These are phyloP conservation scores for Pocillopora damicornis DNA, from an alignment of 64 coral and sea anemone species.

Conservation along the genomic window DNA sequence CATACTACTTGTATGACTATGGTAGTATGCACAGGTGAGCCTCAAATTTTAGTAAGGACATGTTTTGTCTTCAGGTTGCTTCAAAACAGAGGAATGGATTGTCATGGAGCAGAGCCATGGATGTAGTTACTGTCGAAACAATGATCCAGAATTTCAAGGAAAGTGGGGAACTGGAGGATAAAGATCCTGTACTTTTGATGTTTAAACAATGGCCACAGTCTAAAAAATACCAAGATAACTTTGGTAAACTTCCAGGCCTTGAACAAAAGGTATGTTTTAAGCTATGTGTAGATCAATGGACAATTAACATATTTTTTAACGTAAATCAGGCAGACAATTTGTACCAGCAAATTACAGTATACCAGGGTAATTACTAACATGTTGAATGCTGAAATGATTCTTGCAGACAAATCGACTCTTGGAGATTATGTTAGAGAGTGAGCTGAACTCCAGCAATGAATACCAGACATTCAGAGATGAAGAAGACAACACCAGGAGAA, in stretches of 20 bases:
- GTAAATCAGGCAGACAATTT: no score
- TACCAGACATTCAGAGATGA: slow-evolving; percentile 81
- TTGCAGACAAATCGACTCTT: slow-evolving; percentile 70
- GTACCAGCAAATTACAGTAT: no score
- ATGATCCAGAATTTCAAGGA: slow-evolving; percentile 73
- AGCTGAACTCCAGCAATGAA: slow-evolving; percentile 67
- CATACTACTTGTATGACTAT: no score
- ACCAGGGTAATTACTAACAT: no score
- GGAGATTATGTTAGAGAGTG: slow-evolving; percentile 62
- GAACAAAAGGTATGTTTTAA: slow-evolving; percentile 22
- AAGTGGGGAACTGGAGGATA: slow-evolving; percentile 22
- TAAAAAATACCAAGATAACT: slow-evolving; percentile 62
- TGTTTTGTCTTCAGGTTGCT: not conserved
- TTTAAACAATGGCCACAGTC: slow-evolving; percentile 62
- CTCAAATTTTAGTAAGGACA: no score
- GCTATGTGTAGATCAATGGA: no score
- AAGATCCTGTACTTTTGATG: slow-evolving; percentile 66
- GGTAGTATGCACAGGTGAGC: no score
- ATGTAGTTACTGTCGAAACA: slow-evolving; percentile 59
- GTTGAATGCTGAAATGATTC: no score
- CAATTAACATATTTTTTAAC: no score
- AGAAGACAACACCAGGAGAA: slow-evolving; percentile 36
- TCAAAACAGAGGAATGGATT: slow-evolving; percentile 27
- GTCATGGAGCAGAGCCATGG: slow-evolving; percentile 67
- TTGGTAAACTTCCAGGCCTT: slow-evolving; percentile 56